Evolutionary conservation across 2,888 invertebrate species (phyloP).

Genomic region (Iselma pallidipennis): DNA sequence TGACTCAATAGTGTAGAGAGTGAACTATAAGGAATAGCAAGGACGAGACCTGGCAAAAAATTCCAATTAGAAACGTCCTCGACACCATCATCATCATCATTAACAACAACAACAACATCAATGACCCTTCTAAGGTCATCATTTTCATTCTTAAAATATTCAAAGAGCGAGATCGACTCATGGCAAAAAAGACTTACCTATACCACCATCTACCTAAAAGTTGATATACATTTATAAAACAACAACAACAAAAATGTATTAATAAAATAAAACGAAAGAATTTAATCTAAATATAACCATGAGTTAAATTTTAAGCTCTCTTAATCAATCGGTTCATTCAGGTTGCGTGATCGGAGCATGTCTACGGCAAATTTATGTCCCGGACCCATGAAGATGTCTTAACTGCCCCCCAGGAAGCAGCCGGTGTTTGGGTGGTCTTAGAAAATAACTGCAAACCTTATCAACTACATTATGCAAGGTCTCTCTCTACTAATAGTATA

Average conservation of each 20-base stretch:
- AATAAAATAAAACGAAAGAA: constrained; percentile 22
- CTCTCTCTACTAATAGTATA: no score
- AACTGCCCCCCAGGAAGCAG: constrained; percentile 54
- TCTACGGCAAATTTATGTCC: constrained; percentile 52
- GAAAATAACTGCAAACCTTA: constrained; percentile 31
- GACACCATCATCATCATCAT: neutral
- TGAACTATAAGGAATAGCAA: neutral
- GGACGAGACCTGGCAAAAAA: neutral
- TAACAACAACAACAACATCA: neutral
- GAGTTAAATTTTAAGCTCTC: constrained; percentile 46
- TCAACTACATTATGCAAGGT: constrained; percentile 45
- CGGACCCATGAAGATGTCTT: constrained; percentile 52
- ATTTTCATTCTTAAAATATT: neutral
- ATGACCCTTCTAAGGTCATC: constrained; percentile 1
- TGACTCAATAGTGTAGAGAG: neutral
- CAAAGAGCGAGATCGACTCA: no score
- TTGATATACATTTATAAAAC: no score
- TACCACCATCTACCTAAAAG: no score
- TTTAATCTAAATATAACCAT: constrained; percentile 34
- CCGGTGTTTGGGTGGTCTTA: constrained; percentile 50
- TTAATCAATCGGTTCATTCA: constrained; percentile 49
- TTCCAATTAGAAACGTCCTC: constrained; percentile 1
- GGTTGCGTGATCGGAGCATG: constrained; percentile 51
- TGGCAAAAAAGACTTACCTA: no score
- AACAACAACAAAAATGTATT: constrained; percentile 3